Conservation (phyloP, 2,113 vertebrate species). For the Ceratotherium simum region DNA sequence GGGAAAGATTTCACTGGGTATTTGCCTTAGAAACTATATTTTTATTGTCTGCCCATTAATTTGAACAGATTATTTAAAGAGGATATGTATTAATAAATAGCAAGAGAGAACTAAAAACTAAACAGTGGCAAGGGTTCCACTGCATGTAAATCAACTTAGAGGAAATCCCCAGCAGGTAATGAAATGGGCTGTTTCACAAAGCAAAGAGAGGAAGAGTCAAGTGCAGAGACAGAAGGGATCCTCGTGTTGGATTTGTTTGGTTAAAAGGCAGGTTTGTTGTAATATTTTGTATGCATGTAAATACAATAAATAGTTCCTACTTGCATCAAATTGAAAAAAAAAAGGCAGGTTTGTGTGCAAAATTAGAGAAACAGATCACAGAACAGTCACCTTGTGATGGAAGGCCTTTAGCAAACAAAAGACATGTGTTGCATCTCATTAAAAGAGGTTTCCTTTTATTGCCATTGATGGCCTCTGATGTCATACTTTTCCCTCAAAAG, state of each 20-base stretch:
- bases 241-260: neutral
- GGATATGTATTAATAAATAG: conserved; percentile 1
- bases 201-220: neutral
- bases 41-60: conserved; percentile 56
- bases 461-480: neutral
- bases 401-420: conserved; percentile 56
- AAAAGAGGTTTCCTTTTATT: conserved; percentile 1
- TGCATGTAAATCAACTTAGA: neutral
- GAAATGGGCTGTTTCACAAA: neutral
- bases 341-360: neutral
- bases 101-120: neutral
- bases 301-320: conserved; percentile 69
- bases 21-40: conserved; percentile 57
- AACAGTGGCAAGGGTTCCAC: neutral
- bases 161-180: neutral
- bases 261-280: conserved; percentile 48
- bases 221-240: rapidly evolving
- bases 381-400: neutral
- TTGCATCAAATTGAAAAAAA: neutral
- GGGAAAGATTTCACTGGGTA: conserved; percentile 49
- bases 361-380: neutral
- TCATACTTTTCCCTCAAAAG: neutral
- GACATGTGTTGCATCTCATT: neutral
- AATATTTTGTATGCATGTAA: conserved; percentile 77
- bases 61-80: conserved; percentile 44